Conservation (phyloP, 2,113 vertebrate genomes). For the Aegithalos caudatus region DNA sequence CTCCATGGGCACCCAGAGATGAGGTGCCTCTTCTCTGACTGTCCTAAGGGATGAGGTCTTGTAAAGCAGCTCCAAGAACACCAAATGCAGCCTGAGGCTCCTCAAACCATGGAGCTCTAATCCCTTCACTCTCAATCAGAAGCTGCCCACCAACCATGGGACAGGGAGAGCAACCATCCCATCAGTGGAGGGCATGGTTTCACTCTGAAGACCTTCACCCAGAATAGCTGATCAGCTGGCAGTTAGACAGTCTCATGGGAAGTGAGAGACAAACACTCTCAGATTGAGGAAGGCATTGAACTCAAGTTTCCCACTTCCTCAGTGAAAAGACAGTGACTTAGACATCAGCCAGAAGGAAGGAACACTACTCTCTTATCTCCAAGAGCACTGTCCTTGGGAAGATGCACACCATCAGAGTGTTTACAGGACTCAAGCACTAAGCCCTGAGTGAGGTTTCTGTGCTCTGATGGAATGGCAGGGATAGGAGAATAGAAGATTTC, state of each 20-base stretch:
- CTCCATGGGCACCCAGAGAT: not conserved
- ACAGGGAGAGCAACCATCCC: not conserved
- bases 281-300: slow-evolving; percentile 47
- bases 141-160: not conserved
- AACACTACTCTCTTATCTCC: not conserved
- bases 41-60: not conserved
- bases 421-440: not conserved
- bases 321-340: slow-evolving; percentile 3
- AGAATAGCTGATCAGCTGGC: not conserved
- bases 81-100: not conserved
- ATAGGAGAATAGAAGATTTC: not conserved
- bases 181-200: not conserved
- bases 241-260: not conserved
- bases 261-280: slow-evolving; percentile 29
- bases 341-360: not conserved
- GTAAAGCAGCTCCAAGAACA: not conserved
- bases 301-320: slow-evolving; percentile 52
- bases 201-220: not conserved
- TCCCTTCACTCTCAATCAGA: not conserved
- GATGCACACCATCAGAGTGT: not conserved
- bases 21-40: not conserved
- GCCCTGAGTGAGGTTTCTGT: not conserved
- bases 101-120: not conserved
- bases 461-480: not conserved
- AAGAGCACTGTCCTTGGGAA: not conserved